These are phyloP conservation scores for Chironomus tentans DNA, from an alignment of 2,888 invertebrate species.

Conservation along the genomic window DNA sequence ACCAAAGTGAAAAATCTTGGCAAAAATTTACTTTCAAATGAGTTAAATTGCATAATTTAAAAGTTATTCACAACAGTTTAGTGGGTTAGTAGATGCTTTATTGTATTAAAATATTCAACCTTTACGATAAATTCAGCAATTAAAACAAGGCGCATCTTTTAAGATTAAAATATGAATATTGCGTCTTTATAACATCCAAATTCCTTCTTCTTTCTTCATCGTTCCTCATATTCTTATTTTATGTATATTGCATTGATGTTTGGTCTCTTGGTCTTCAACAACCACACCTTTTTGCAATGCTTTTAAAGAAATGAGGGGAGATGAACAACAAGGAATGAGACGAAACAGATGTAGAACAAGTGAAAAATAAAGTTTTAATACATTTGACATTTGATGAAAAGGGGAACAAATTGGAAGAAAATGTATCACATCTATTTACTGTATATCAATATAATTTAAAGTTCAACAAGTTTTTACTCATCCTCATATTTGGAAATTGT, in stretches of 20 bases:
- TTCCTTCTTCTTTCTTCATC: not conserved
- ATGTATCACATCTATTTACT: not conserved
- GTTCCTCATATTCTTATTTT: not conserved
- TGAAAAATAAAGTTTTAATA: not conserved
- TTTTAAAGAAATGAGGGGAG: not conserved
- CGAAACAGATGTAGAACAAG: not conserved
- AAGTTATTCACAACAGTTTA: not conserved
- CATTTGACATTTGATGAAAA: not conserved
- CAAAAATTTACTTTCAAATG: not conserved
- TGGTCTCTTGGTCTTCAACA: not conserved
- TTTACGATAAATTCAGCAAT: not conserved
- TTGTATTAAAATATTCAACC: not conserved
- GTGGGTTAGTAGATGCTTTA: not conserved
- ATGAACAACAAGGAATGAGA: too few species aligned
- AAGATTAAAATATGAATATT: not conserved
- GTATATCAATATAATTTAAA: not conserved
- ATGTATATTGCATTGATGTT: not conserved
- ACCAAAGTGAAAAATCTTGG: not conserved
- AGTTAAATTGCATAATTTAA: not conserved
- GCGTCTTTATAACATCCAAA: conserved; percentile 19
- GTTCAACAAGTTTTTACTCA: too few species aligned
- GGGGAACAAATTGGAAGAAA: not conserved
- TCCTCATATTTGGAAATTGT: too few species aligned
- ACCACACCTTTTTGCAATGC: not conserved
- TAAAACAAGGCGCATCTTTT: not conserved